Evolutionary conservation across 2,888 invertebrate species (phyloP).

Genomic region (Drosophila mimica): DNA sequence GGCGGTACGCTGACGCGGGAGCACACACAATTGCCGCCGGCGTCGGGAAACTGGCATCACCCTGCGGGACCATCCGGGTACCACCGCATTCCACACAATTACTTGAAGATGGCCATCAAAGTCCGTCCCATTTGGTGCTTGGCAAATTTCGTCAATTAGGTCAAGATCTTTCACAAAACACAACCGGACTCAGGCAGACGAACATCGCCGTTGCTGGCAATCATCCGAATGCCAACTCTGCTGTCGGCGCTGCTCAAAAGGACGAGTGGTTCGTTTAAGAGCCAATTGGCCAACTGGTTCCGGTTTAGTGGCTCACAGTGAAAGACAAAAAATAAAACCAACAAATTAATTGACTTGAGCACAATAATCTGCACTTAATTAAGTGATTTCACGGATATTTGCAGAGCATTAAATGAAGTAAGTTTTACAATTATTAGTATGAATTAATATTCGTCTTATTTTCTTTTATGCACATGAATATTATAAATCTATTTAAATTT

Average conservation of each 20-base stretch:
- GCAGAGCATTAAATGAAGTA: slow-evolving; percentile 85
- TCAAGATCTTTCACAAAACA: slow-evolving; percentile 86
- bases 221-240: slow-evolving; percentile 81
- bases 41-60: slow-evolving; percentile 97
- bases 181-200: slow-evolving; percentile 79
- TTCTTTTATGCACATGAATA: too few species aligned
- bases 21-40: slow-evolving; percentile 86
- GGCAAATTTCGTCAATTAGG: slow-evolving; percentile 90
- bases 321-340: slow-evolving; percentile 55
- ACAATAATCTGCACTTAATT: slow-evolving; percentile 77
- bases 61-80: slow-evolving; percentile 91
- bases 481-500: too few species aligned
- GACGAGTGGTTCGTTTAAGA: slow-evolving; percentile 95
- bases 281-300: slow-evolving; percentile 15
- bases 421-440: slow-evolving; percentile 35
- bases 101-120: slow-evolving; percentile 88
- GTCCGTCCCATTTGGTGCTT: slow-evolving; percentile 98
- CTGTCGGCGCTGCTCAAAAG: slow-evolving; percentile 89
- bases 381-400: slow-evolving; percentile 81
- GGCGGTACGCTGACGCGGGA: slow-evolving; percentile 87
- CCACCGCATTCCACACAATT: slow-evolving; percentile 86
- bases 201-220: slow-evolving; percentile 75
- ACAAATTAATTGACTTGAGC: slow-evolving; percentile 68
- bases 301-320: slow-evolving; percentile 41
- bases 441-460: too few species aligned